phyloP scores from a whole-genome alignment of 2,888 invertebrate species.

The Nebria salina region DNA sequence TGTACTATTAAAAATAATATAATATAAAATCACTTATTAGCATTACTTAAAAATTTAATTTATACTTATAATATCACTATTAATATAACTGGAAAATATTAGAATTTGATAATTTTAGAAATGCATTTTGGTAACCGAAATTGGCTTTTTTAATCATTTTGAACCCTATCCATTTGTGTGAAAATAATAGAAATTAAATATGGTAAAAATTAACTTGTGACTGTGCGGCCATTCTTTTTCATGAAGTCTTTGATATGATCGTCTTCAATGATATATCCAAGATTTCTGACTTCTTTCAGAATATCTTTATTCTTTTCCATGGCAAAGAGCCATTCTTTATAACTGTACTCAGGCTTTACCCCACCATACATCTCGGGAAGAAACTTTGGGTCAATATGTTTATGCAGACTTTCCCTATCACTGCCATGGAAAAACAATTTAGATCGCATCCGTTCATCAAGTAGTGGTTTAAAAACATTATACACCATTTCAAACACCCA shows the following conservation, averaged over 20 bases:
- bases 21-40: not conserved
- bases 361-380: slow-evolving; percentile 75
- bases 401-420: slow-evolving; percentile 77
- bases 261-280: slow-evolving; percentile 63
- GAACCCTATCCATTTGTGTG: no score
- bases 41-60: not conserved
- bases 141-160: no score
- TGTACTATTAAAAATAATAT: not conserved
- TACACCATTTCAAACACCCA: slow-evolving; percentile 84
- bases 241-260: slow-evolving; percentile 46
- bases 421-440: slow-evolving; percentile 75
- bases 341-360: slow-evolving; percentile 75
- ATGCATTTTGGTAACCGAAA: not conserved
- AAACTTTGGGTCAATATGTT: slow-evolving; percentile 75
- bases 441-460: slow-evolving; percentile 74
- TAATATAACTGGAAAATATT: not conserved
- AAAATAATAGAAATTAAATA: not conserved
- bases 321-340: slow-evolving; percentile 77
- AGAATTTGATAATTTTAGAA: not conserved
- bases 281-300: slow-evolving; percentile 70
- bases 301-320: slow-evolving; percentile 68
- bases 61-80: not conserved
- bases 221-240: slow-evolving; percentile 45
- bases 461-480: slow-evolving; percentile 79
- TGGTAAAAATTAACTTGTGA: not conserved